Base-by-base conservation (phyloP, 2,888 invertebrate genomes). In the Ornithoptera priamus region DNA sequence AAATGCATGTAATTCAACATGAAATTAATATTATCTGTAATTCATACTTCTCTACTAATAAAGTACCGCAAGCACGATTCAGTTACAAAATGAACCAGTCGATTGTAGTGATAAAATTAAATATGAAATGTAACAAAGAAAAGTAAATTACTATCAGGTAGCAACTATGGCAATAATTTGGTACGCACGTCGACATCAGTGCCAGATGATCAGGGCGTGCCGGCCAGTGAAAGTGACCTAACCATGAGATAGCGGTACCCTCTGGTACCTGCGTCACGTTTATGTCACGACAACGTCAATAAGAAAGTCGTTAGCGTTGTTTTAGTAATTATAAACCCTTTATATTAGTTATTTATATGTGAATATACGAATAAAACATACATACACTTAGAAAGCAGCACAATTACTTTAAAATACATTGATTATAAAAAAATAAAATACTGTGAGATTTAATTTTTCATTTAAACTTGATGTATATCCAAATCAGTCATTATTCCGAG, bases 211-310 rank as follows among this genome's bases (percentile, higher is more conserved):
- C 77, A 75, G 77, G 80, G 82, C 81, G 83, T 78, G 74, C 73
- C 68, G 75, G 67, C 68, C 77, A 88, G 90, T 86, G 90, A 90
- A 90, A 90, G 90, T 89, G 87, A 85, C 86, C 83, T 87, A 85
- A 79, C 81, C 77, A 73, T 78, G 77, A 72, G 80, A 79, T 83
- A 86, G 78, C 85, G 84, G 86, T 85, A 84, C 81, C 81, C 78
- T 81, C 76, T 80, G 75, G 77, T 78, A 77, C 74, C 70, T 53
- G 60, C 67, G 22, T 64, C 53, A 58, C 39, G 58, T 66, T 58
- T 65, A 62, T 62, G 36, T 66, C 66, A 66, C 65, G 50, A 66
- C 62, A 20, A 57, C 30, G 20, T 42, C 36, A 58, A 58, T 62
- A 50, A 62, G 62, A 69, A 69, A 66, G 57, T 59, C 57, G 62